These are phyloP conservation scores for Pseudococcus longispinus DNA, from an alignment of 2,888 invertebrate genomes.

Conservation along the genomic window DNA sequence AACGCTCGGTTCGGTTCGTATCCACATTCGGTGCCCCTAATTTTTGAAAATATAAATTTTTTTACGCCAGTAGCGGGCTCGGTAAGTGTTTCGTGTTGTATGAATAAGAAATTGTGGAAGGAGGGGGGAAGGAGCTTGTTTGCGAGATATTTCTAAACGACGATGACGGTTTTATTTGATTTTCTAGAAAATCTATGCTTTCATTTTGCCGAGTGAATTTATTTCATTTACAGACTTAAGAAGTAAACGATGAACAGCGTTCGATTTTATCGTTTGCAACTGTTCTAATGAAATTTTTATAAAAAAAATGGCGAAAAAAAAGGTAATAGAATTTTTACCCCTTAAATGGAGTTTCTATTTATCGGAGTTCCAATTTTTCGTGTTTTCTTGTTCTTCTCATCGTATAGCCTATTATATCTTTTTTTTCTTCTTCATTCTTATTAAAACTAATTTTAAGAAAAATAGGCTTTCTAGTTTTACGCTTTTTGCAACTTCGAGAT, in stretches of 20 bases:
- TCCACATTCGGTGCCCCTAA: not conserved
- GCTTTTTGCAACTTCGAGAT: constrained; percentile 31
- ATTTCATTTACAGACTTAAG: constrained; percentile 22
- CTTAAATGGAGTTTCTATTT: constrained; percentile 27
- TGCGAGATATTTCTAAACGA: constrained; percentile 12
- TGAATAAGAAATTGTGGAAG: not conserved
- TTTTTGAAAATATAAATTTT: not conserved
- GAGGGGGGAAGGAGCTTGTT: not conserved
- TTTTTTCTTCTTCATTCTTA: not conserved
- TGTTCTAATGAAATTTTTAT: constrained; percentile 42
- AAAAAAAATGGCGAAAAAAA: not conserved
- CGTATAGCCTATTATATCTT: not conserved
- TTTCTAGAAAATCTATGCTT: constrained; percentile 22
- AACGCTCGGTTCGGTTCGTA: not conserved
- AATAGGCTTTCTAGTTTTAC: constrained; percentile 41
- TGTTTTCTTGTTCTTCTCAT: constrained; percentile 19
- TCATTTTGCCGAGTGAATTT: constrained; percentile 24
- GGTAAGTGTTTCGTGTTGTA: not conserved
- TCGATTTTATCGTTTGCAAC: constrained; percentile 37
- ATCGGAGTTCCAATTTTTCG: constrained; percentile 4
- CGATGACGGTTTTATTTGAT: constrained; percentile 29
- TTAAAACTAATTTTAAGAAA: constrained; percentile 43
- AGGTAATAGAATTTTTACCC: constrained; percentile 33
- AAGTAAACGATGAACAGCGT: constrained; percentile 2
- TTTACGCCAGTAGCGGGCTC: not conserved